Evolutionary conservation across 2,797 vertebrate genomes (phyloP).

Genomic region (Characodon lateralis): DNA sequence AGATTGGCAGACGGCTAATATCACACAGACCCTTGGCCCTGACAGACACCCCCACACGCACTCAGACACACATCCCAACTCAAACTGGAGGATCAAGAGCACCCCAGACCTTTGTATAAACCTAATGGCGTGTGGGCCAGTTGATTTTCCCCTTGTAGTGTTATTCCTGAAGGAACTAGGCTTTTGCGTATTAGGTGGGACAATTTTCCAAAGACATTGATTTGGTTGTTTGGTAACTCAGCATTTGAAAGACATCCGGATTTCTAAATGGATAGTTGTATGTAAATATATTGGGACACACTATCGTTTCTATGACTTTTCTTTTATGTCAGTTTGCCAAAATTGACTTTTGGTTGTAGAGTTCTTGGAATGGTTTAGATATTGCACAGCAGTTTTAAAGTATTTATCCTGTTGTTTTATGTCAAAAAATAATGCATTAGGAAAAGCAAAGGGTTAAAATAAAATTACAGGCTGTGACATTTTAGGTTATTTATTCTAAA

Average conservation of each 20-base stretch:
- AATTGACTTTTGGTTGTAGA: background rate
- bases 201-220: conserved; percentile 19
- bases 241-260: background rate
- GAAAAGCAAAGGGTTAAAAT: background rate
- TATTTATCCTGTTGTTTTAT: background rate
- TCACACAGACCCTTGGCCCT: conserved; percentile 86
- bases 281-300: background rate
- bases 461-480: background rate
- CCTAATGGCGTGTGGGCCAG: conserved; percentile 78
- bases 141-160: conserved; percentile 69
- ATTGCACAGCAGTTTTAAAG: background rate
- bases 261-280: background rate
- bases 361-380: background rate
- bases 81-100: conserved; percentile 65
- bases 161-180: conserved; percentile 74
- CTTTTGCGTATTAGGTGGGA: conserved; percentile 51
- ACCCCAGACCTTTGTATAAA: conserved; percentile 72
- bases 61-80: conserved; percentile 46
- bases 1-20: conserved; percentile 89
- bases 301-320: background rate
- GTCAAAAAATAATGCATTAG: background rate
- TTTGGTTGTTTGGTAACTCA: conserved; percentile 8
- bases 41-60: conserved; percentile 70
- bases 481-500: background rate
- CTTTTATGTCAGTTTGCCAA: background rate